phyloP scores from a whole-genome alignment of 2,888 invertebrate species.

The Acleris emargana region DNA sequence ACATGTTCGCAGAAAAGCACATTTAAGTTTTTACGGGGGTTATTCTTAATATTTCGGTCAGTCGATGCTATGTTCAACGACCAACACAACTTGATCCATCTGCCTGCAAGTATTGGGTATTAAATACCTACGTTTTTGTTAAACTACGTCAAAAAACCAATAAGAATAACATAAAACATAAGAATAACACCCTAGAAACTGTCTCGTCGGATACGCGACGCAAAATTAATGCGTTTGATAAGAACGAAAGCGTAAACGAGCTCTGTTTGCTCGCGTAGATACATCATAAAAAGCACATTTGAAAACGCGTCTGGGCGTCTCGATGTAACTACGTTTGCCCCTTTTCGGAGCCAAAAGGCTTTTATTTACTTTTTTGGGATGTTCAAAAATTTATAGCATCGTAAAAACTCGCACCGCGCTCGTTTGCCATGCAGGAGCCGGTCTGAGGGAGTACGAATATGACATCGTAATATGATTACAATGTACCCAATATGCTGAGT shows the following conservation, averaged over 20 bases:
- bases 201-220: slow-evolving; percentile 16
- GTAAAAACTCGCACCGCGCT: slow-evolving; percentile 70
- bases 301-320: slow-evolving; percentile 54
- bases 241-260: slow-evolving; percentile 35
- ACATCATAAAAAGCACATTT: slow-evolving; percentile 48
- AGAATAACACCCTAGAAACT: not conserved
- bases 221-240: slow-evolving; percentile 32
- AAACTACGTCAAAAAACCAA: too few species aligned
- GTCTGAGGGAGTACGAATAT: slow-evolving; percentile 58
- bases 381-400: slow-evolving; percentile 77
- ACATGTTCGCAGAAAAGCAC: slow-evolving; percentile 8
- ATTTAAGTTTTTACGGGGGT: not conserved
- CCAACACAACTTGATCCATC: too few species aligned
- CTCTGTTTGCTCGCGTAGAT: slow-evolving; percentile 43
- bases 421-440: slow-evolving; percentile 62
- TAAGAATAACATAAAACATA: too few species aligned
- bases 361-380: slow-evolving; percentile 59
- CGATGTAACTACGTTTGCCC: slow-evolving; percentile 52
- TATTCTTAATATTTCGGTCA: too few species aligned
- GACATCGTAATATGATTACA: slow-evolving; percentile 61
- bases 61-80: too few species aligned
- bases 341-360: slow-evolving; percentile 60
- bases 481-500: slow-evolving; percentile 35
- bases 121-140: too few species aligned
- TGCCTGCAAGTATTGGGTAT: too few species aligned